Percentiles rank a stretch among this genome's conserved stretches.
phyloP scores from a whole-genome alignment of 1,140 invertebrate species.

The Pogonomyrmex californicus region DNA sequence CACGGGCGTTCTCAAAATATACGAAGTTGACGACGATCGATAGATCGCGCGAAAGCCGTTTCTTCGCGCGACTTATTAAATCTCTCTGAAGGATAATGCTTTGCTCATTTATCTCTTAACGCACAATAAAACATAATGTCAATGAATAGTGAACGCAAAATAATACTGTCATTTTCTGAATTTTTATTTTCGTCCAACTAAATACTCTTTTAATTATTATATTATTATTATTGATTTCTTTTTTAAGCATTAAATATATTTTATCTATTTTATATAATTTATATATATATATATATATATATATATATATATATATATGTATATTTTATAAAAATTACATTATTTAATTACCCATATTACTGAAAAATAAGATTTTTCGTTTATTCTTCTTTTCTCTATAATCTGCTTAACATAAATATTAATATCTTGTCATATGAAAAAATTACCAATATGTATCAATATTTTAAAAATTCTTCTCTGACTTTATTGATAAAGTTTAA shows the following conservation, averaged over 20 bases:
- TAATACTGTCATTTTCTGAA: not conserved
- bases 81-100: not conserved
- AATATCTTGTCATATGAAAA: not conserved
- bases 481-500: not conserved
- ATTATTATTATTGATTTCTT: not conserved
- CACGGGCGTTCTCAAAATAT: constrained; percentile 76
- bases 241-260: not conserved
- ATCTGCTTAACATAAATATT: not conserved
- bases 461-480: not conserved
- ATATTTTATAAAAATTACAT: not conserved
- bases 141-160: not conserved
- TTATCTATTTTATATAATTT: not conserved
- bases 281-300: too few relatives aligned
- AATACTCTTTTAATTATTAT: not conserved
- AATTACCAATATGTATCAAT: not conserved
- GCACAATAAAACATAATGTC: not conserved
- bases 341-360: not conserved
- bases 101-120: not conserved
- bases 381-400: not conserved
- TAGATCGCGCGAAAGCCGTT: constrained; percentile 27
- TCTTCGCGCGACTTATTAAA: constrained; percentile 43
- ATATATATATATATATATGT: not conserved
- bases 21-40: constrained; percentile 67
- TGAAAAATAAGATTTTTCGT: not conserved
- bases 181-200: constrained; percentile 5